These are phyloP conservation scores for Stenolophus ochropezus DNA, from an alignment of 2,888 invertebrate species.

Conservation along the genomic window DNA sequence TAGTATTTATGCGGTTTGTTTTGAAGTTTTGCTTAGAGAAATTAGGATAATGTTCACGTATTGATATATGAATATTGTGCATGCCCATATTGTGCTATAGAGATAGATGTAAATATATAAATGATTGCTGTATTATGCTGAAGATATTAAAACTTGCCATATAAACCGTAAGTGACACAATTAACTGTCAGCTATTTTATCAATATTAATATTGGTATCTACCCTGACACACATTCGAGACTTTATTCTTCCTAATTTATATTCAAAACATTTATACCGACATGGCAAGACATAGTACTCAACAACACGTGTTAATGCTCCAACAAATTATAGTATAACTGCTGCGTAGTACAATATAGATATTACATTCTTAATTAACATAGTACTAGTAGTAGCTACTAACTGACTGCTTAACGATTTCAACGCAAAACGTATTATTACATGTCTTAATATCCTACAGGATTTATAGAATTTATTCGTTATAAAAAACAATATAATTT, in stretches of 20 bases:
- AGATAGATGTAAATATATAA: slow-evolving; percentile 40
- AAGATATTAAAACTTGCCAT: slow-evolving; percentile 31
- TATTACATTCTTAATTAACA: no score
- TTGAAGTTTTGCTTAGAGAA: background rate
- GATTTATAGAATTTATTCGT: no score
- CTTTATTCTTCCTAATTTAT: slow-evolving; percentile 61
- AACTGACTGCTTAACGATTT: no score
- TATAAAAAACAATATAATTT: no score
- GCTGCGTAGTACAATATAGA: no score
- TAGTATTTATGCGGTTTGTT: background rate
- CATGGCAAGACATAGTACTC: background rate
- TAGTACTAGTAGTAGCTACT: no score
- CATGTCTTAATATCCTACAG: no score
- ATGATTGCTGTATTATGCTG: slow-evolving; percentile 22
- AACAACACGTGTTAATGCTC: no score
- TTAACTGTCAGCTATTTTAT: slow-evolving; percentile 42
- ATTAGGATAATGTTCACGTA: background rate
- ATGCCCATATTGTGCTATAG: slow-evolving; percentile 26
- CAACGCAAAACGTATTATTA: no score
- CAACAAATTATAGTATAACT: no score
- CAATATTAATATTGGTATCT: slow-evolving; percentile 65
- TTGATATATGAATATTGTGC: slow-evolving; percentile 1
- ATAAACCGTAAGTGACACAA: slow-evolving; percentile 28
- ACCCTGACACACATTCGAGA: slow-evolving; percentile 66
- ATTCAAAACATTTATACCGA: slow-evolving; percentile 24